Conservation (phyloP, 2,113 vertebrate genomes). For the Paramisgurnus dabryanus region DNA sequence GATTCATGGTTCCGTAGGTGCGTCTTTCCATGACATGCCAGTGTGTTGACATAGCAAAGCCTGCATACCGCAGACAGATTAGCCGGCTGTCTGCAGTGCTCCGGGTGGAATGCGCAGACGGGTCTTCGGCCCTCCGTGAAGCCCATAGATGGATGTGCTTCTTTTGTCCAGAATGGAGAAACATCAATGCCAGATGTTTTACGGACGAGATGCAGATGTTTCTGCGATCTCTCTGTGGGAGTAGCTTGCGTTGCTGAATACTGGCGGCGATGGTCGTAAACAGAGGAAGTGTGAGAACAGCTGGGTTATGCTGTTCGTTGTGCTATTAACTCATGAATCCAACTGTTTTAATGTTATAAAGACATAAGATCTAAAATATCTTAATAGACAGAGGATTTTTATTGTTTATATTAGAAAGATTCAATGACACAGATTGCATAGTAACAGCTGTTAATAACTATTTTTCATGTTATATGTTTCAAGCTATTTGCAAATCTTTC, state of each 20-base stretch:
- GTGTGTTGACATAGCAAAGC: constrained; percentile 43
- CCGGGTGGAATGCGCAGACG: constrained; percentile 27
- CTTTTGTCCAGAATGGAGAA: constrained; percentile 36
- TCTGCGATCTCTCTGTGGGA: constrained; percentile 34
- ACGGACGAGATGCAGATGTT: constrained; percentile 52
- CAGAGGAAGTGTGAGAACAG: constrained; percentile 23
- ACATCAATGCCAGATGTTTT: constrained; percentile 54
- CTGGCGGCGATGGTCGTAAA: neutral
- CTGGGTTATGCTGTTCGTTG: constrained; percentile 3
- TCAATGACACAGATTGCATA: too few species aligned
- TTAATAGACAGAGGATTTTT: neutral
- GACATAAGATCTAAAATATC: neutral
- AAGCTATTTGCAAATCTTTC: constrained; percentile 11
- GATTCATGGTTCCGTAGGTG: constrained; percentile 38
- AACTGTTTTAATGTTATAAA: neutral
- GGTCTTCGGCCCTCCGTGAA: constrained; percentile 22
- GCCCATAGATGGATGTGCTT: constrained; percentile 46
- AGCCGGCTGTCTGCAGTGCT: constrained; percentile 17
- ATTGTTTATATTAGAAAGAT: neutral
- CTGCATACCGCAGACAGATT: constrained; percentile 23
- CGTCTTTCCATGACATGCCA: constrained; percentile 39
- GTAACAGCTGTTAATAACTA: neutral
- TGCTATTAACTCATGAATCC: neutral
- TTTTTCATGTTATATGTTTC: neutral
- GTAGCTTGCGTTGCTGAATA: constrained; percentile 39